Base-by-base conservation (phyloP, 2,888 invertebrate species). In the Heteromurus nitidus region DNA sequence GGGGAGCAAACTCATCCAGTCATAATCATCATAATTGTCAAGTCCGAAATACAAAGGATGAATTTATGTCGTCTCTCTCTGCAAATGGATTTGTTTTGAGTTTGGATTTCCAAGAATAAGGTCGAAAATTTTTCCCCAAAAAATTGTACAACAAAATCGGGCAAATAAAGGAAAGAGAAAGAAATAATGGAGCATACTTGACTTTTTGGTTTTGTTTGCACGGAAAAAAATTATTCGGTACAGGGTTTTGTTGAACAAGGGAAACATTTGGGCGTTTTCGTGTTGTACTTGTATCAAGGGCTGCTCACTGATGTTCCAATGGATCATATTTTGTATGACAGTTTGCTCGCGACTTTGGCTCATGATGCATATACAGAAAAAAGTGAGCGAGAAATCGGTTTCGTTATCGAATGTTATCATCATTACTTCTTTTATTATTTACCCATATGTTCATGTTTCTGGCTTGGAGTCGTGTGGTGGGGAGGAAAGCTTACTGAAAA, bases 11-110 rank as follows among this genome's bases (percentile, higher is more conserved):
- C 22, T 24, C 22, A 53, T 13, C 30, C 9, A 36, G 20, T 64
- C 64, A 68, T 76, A 68, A 77, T 77, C 77, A 77, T 77, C 60
- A 62, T 69, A 77, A 77, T 77, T 77, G 77, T 77, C 77, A 77
- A n/a, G 31, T 50, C 22, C 60, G 62, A 62, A 50, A 62, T 24
- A 69, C 30, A 76, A 62, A 16, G 16, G 5, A 26, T 60, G 44
- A 68, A 76, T 68, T 76, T 68, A 76, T 76, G 75, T 67, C 1
- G 26, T 18, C 0, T 30, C 31, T 62, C 44, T 74, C 44, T 28
- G 26, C 72, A 50, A 50, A 50, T 50, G 50, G 50, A 50, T n/a
- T n/a, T n/a, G n/a, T 50, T 18, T 50, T 50, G 20, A n/a, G 22
- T 2, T 50, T 20, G 20, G 50, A 22, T 42, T 69, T 69, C 55